Base-by-base conservation (phyloP, 2,113 vertebrate species). In the Aptenodytes patagonicus region DNA sequence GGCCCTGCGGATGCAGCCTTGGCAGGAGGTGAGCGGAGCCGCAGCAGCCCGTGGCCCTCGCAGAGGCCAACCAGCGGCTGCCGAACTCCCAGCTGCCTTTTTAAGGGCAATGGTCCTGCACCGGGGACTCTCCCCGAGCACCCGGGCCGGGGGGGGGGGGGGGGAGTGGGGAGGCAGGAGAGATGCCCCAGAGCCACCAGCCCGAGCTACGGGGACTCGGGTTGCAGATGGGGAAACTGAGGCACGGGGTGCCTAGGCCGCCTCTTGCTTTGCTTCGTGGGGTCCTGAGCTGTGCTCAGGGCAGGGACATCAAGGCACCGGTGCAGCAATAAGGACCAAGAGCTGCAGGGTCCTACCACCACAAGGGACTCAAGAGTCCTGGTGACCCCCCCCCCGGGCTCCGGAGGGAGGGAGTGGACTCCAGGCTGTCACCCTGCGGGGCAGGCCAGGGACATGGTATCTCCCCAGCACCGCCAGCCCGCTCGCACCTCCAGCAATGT, bases 401-500 rank as follows among this genome's bases (percentile, higher is more conserved):
- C 69, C 4, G 4, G 17, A 31, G n/a, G 25, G 38, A 61, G 32
- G 64, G 44, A 68, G 20, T 1, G 2, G 75, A 29, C 44, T 58
- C 44, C 4, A 2, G 25, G 62, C 44, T 68, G 68, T 66, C 62
- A 66, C 55, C 8, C 17, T 3, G 0, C 0, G 0, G 34, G 8
- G 9, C 15, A 61, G 57, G 44, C 54, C 16, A 18, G n/a, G 49
- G 51, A 38, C 66, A 44, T 0, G 2, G 54, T 22, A 7, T 19
- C 7, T 4, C 60, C 29, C 44, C 1, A 8, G 46, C 68, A 31
- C 2, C 0, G 8, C 49, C 78, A 66, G 24, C 55, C 49, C 1
- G 0, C 40, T 26, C 7, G 1, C 28, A 26, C 17, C 57, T 46
- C 61, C 61, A 7, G 10, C 42, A 8, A 0, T 0, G 0, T n/a